Percentiles rank a stretch among this genome's conserved stretches.
Evolutionary conservation across 2,888 invertebrate species (phyloP).

Genomic region (Opisthograptis luteolata): DNA sequence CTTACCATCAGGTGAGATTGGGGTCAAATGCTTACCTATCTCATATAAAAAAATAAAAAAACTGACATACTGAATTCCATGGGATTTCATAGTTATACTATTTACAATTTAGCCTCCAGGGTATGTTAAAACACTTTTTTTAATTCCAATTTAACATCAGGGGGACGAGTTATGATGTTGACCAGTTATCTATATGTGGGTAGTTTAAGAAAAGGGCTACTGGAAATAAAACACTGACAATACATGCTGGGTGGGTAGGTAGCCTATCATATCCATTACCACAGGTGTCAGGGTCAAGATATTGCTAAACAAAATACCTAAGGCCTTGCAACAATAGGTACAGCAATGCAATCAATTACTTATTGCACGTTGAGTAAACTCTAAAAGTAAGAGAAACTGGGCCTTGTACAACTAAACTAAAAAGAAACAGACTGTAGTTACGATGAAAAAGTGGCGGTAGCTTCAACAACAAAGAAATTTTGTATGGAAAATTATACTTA

Average conservation of each 20-base stretch:
- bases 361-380: conserved; percentile 4
- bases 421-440: conserved; percentile 19
- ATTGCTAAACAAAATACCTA: neutral
- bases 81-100: too few relatives aligned
- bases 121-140: too few relatives aligned
- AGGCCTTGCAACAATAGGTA: neutral
- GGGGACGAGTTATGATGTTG: too few relatives aligned
- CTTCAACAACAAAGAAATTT: conserved; percentile 2
- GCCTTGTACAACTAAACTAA: conserved; percentile 5
- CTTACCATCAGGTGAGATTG: too few relatives aligned
- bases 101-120: too few relatives aligned
- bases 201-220: too few relatives aligned
- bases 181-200: too few relatives aligned
- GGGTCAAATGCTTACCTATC: too few relatives aligned
- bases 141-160: too few relatives aligned
- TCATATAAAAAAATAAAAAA: too few relatives aligned
- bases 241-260: neutral
- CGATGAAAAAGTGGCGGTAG: conserved; percentile 3
- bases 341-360: neutral
- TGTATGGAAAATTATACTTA: conserved; percentile 74
- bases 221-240: neutral
- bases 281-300: conserved; percentile 2
- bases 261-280: conserved; percentile 6
- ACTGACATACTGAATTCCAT: too few relatives aligned
- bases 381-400: conserved; percentile 4